Evolutionary conservation across 2,113 vertebrate species (phyloP), one percentile per base, ranked within the genome.

Genomic region (Rhinolophus ferrumequinum): DNA sequence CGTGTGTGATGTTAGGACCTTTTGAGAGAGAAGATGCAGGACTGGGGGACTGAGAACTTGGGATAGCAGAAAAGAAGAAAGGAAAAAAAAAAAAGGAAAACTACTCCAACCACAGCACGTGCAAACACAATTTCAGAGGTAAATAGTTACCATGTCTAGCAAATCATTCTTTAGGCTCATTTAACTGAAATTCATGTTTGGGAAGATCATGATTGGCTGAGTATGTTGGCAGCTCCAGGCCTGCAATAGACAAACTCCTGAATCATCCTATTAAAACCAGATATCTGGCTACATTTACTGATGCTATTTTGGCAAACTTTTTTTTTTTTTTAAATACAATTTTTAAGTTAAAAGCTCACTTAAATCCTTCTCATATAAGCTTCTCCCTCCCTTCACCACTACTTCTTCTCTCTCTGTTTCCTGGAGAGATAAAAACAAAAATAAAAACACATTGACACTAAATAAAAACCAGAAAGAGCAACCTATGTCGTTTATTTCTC

Each of bases 401-500:
- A 26, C 54, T 28, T 56, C n/a, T 56, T 38, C 41, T 81, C 16
- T 41, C 4, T 82, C 21, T 70, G 10, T 24, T 84, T 30, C 41
- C 52, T 66, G 47, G 41, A 64, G 38, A 38, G 38, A 56, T 58
- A 75, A 44, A 64, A 4, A 50, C 10, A 26, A 44, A 19, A 75
- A 76, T 24, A 89, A 38, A 80, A 26, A 38, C 38, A 12, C 30
- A 83, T 2, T 38, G 72, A 52, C 3, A 18, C 54, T 64, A 88
- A 92, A 92, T 70, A 85, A 93, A 89, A 89, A 85, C 38, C 62
- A 94, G 69, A 87, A 86, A 79, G 73, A 69, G 16, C 30, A 95
- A 85, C 30, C 26, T 69, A 54, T 79, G 73, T 75, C 82, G 85
- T 83, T 93, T 87, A 91, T 80, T 95, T 87, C 64, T 88, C 75